Evolutionary conservation across 2,888 invertebrate species (phyloP).

Genomic region (Syrphus vitripennis): DNA sequence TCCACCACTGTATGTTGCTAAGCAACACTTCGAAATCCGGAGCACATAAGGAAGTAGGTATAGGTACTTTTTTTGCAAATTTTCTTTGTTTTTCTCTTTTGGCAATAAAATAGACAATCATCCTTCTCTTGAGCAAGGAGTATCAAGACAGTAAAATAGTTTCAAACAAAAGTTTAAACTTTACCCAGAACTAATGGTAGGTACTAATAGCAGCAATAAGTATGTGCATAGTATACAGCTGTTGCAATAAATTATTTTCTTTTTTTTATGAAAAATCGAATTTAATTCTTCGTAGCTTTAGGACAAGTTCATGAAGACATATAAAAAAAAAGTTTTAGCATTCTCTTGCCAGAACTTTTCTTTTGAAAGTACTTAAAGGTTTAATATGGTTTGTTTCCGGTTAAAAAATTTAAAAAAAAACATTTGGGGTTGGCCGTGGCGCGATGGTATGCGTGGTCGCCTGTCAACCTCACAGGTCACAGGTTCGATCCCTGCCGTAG

Average conservation of each 20-base stretch:
- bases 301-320: slow-evolving; percentile 48
- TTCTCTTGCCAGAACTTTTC: slow-evolving; percentile 37
- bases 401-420: neutral
- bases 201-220: too few species aligned
- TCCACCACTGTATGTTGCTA: too few species aligned
- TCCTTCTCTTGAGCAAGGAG: neutral
- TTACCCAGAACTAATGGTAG: neutral
- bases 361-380: neutral
- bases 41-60: neutral
- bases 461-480: too few species aligned
- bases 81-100: neutral
- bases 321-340: slow-evolving; percentile 1
- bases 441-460: too few species aligned
- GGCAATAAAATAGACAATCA: neutral
- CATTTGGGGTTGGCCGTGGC: too few species aligned
- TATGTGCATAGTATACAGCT: neutral
- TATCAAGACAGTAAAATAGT: neutral
- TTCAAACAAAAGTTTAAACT: neutral
- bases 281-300: slow-evolving; percentile 35
- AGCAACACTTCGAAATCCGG: neutral
- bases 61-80: neutral
- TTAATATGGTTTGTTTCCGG: too few species aligned
- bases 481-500: too few species aligned
- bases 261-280: slow-evolving; percentile 20
- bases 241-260: slow-evolving; percentile 13